Percentiles rank a stretch among this genome's conserved stretches.
Evolutionary conservation across 2,113 vertebrate species (phyloP).

Genomic region (Centropristis striata): DNA sequence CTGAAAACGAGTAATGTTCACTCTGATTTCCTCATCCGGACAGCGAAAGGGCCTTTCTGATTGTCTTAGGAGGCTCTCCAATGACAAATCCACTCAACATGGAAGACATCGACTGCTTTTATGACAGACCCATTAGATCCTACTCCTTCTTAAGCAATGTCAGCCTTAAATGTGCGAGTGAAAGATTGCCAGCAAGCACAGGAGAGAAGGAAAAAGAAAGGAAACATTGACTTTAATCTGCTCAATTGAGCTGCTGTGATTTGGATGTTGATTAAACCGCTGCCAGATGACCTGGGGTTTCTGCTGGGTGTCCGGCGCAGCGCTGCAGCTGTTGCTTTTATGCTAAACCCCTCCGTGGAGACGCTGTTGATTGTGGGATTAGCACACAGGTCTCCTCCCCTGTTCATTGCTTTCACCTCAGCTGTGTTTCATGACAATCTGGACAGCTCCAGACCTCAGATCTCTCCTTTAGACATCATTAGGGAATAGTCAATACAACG

Average conservation of each 20-base stretch:
- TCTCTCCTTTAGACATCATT: constrained; percentile 38
- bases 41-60: not conserved
- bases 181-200: constrained; percentile 7
- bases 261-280: constrained; percentile 82
- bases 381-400: constrained; percentile 67
- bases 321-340: constrained; percentile 81
- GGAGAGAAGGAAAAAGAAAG: constrained; percentile 40
- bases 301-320: constrained; percentile 63
- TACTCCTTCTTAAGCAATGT: not conserved
- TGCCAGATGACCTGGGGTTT: constrained; percentile 79
- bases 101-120: not conserved
- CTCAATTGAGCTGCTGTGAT: constrained; percentile 77
- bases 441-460: constrained; percentile 45
- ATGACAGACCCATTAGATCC: constrained; percentile 6
- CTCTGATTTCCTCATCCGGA: not conserved
- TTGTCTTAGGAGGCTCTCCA: not conserved
- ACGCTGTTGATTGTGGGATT: constrained; percentile 75
- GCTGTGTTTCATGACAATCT: constrained; percentile 63
- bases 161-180: constrained; percentile 18
- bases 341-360: constrained; percentile 78
- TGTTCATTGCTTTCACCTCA: constrained; percentile 72
- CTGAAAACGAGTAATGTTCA: not conserved
- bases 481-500: constrained; percentile 29
- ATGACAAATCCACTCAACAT: constrained; percentile 6
- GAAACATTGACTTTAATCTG: constrained; percentile 70